Percentiles rank a stretch among this genome's conserved stretches.
Conservation (phyloP, 2,888 invertebrate genomes). For the Crepidodera aurea region DNA sequence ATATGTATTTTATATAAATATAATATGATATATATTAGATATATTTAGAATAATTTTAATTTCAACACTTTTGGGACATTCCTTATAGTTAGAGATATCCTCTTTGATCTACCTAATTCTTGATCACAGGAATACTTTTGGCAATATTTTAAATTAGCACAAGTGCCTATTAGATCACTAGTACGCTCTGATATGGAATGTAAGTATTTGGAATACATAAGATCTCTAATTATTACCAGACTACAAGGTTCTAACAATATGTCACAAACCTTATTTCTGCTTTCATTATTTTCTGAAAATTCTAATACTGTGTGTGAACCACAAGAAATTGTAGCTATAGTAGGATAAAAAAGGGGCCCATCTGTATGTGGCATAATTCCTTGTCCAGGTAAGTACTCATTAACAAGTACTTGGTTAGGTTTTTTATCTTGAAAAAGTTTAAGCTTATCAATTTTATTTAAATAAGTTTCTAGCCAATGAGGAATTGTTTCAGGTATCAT, state of each 20-base stretch:
- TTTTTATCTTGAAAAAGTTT: constrained; percentile 74
- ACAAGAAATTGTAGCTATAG: constrained; percentile 90
- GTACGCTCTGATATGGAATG: constrained; percentile 83
- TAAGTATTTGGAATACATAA: constrained; percentile 83
- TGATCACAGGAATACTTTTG: constrained; percentile 66
- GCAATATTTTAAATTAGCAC: constrained; percentile 74
- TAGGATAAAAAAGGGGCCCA: constrained; percentile 92
- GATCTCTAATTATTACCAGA: constrained; percentile 82
- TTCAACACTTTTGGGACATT: constrained; percentile 89
- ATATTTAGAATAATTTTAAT: constrained; percentile 64
- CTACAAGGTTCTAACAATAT: constrained; percentile 88
- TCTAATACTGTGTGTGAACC: constrained; percentile 92
- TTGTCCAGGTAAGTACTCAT: constrained; percentile 92
- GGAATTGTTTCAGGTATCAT: constrained; percentile 94
- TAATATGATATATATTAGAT: not conserved
- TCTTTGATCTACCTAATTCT: constrained; percentile 69
- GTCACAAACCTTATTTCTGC: constrained; percentile 68
- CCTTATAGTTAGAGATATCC: constrained; percentile 91
- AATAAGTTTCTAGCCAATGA: constrained; percentile 78
- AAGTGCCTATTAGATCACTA: constrained; percentile 70
- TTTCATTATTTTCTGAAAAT: constrained; percentile 70
- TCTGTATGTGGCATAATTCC: constrained; percentile 98
- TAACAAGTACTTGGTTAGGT: constrained; percentile 93
- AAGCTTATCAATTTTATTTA: constrained; percentile 74
- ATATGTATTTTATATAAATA: not conserved